Conservation (phyloP, 2,113 vertebrate genomes). For the Gymnorhina tibicen region DNA sequence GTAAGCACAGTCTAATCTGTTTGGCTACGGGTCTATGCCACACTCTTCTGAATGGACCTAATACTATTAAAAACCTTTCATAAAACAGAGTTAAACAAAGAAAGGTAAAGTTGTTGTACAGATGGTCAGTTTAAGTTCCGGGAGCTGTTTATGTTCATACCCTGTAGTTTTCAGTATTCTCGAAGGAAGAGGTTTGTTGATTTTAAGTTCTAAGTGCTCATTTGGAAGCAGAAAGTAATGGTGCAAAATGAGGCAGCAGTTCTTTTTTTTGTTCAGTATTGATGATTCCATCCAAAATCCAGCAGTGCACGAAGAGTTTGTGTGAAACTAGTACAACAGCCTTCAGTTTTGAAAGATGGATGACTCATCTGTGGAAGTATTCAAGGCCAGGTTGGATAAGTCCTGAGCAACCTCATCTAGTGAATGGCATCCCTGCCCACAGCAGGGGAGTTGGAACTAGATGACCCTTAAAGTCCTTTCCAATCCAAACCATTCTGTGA, state of each 20-base stretch:
- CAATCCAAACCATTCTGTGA: neutral
- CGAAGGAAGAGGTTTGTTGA: neutral
- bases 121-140: neutral
- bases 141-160: neutral
- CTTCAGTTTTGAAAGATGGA: neutral
- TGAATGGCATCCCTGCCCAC: neutral
- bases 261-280: neutral
- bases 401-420: neutral
- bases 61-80: neutral
- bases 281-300: neutral
- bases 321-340: neutral
- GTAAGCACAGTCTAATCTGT: neutral
- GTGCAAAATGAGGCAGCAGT: neutral
- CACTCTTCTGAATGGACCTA: accelerated
- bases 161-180: neutral
- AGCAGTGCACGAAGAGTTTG: neutral
- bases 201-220: neutral
- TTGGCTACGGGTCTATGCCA: neutral
- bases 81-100: neutral
- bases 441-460: neutral
- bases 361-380: accelerated
- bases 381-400: neutral
- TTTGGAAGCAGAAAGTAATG: neutral
- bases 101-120: neutral
- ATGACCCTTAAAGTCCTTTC: neutral